These are phyloP conservation scores for Drosophila aldrichi DNA, from an alignment of 2,888 invertebrate genomes.

Conservation along the genomic window DNA sequence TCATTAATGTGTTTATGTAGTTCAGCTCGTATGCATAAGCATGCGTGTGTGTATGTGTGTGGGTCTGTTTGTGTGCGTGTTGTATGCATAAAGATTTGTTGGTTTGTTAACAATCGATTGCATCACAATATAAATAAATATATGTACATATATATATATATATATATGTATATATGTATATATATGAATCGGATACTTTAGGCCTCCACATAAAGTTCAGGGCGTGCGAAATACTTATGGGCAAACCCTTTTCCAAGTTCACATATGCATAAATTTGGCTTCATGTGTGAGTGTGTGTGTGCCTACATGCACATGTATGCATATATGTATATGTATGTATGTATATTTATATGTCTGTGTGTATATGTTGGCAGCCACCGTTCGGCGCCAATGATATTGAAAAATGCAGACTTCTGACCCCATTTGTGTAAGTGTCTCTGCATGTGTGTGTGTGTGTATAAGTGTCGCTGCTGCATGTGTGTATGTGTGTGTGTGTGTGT, in stretches of 20 bases:
- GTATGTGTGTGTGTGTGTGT: conserved; percentile 10
- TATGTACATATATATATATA: neutral
- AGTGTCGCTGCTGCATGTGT: neutral
- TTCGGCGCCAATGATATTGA: conserved; percentile 65
- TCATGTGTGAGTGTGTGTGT: neutral
- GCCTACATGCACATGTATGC: neutral
- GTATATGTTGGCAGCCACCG: conserved; percentile 41
- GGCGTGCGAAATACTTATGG: conserved; percentile 22
- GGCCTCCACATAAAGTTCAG: conserved; percentile 44
- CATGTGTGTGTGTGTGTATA: conserved; percentile 5
- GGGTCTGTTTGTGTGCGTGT: neutral
- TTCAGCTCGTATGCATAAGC: neutral
- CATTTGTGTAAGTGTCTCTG: conserved; percentile 46
- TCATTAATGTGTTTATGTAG: neutral
- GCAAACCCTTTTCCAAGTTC: conserved; percentile 46
- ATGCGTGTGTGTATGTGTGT: neutral
- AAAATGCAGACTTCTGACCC: conserved; percentile 66
- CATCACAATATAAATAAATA: conserved; percentile 6
- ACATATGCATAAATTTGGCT: conserved; percentile 39
- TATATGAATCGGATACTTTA: conserved; percentile 22
- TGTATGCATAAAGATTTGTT: conserved; percentile 24
- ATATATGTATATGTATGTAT: conserved; percentile 2
- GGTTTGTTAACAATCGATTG: conserved; percentile 45
- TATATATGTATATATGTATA: neutral
- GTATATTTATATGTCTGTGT: conserved; percentile 12